A percentile compares a stretch with the other conserved stretches of the same genome.
phyloP scores from a whole-genome alignment of 2,888 invertebrate genomes.

The Leucoma salicis region DNA sequence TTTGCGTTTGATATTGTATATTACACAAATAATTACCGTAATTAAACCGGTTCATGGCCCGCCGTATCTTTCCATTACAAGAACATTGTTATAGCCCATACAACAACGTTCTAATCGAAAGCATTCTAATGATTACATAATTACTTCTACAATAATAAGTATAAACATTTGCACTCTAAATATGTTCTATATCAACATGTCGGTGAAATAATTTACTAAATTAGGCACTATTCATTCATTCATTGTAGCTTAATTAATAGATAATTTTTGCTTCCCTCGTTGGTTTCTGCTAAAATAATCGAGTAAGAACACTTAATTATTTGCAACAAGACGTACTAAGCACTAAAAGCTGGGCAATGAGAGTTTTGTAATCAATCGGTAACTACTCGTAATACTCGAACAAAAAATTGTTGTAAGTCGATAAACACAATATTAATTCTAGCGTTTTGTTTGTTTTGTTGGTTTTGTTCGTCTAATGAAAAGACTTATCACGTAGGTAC shows the following conservation, averaged over 20 bases:
- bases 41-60: conserved; percentile 3
- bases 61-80: conserved; percentile 6
- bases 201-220: too few species aligned
- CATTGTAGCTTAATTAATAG: neutral
- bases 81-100: conserved; percentile 7
- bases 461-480: too few species aligned
- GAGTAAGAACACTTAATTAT: neutral
- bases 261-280: too few species aligned
- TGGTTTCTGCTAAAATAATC: neutral
- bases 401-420: too few species aligned
- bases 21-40: neutral
- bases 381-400: too few species aligned
- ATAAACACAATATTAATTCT: too few species aligned
- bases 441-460: too few species aligned
- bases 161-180: conserved; percentile 6
- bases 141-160: conserved; percentile 2
- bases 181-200: conserved; percentile 10
- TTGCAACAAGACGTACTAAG: neutral
- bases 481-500: too few species aligned
- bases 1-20: neutral
- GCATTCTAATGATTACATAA: conserved; percentile 4
- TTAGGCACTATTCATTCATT: too few species aligned
- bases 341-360: neutral
- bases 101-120: conserved; percentile 1
- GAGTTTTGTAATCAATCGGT: neutral